These are phyloP conservation scores for Antigone vipio DNA, from an alignment of 2,113 vertebrate species.

Conservation along the genomic window DNA sequence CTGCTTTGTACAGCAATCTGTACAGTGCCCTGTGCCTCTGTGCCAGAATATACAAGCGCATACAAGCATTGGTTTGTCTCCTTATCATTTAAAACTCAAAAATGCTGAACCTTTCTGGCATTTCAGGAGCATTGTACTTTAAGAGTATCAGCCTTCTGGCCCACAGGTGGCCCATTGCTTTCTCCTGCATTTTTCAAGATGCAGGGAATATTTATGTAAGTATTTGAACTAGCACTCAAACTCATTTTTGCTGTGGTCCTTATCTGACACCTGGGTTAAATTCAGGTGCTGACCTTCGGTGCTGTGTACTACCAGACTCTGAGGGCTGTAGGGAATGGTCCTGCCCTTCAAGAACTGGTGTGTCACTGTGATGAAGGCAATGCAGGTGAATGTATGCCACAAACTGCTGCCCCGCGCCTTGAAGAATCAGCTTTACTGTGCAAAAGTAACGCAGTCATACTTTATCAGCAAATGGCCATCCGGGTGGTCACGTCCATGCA, in stretches of 20 bases:
- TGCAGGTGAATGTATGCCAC: background rate
- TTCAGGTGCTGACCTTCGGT: background rate
- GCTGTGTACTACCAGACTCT: background rate
- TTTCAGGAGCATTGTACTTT: background rate
- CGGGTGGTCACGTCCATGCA: background rate
- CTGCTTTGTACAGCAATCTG: background rate
- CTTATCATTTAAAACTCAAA: background rate
- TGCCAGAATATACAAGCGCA: background rate
- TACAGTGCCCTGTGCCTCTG: background rate
- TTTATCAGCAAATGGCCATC: background rate
- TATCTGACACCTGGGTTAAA: background rate
- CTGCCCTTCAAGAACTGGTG: background rate
- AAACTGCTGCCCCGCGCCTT: background rate
- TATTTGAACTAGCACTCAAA: background rate
- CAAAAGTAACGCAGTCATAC: accelerated
- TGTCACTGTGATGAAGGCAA: background rate
- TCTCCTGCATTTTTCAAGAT: background rate
- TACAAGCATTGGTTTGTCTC: background rate
- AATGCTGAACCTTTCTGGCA: background rate
- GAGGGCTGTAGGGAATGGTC: accelerated
- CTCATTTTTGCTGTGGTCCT: background rate
- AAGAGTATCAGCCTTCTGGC: background rate
- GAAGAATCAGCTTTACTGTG: background rate
- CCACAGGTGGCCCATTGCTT: background rate
- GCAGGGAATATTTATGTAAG: background rate